Evolutionary conservation across 2,113 vertebrate genomes (phyloP).

Genomic region (Falco punctatus): DNA sequence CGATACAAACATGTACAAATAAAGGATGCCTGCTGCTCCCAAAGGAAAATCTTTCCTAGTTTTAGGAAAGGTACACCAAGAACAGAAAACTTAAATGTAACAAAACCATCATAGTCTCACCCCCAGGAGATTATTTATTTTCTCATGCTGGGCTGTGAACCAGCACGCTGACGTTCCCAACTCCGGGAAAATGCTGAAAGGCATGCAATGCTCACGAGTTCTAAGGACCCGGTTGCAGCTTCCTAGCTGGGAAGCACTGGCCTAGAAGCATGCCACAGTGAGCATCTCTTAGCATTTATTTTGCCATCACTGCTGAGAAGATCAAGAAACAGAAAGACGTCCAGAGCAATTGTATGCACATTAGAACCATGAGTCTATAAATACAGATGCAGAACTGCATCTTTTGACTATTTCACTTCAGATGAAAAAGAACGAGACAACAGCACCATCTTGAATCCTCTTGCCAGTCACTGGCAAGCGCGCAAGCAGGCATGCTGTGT

Average conservation of each 20-base stretch:
- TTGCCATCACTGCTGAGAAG: not conserved
- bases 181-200: not conserved
- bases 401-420: not conserved
- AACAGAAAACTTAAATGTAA: not conserved
- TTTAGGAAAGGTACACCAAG: not conserved
- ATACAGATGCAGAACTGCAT: not conserved
- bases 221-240: not conserved
- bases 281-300: not conserved
- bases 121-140: not conserved
- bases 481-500: not conserved
- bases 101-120: not conserved
- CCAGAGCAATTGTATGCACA: not conserved
- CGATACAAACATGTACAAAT: not conserved
- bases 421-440: not conserved
- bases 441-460: not conserved
- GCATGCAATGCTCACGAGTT: accelerated
- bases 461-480: not conserved
- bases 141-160: not conserved
- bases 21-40: not conserved
- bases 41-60: not conserved
- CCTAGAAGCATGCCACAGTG: not conserved
- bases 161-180: not conserved
- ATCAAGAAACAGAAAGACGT: not conserved
- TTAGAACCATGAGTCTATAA: not conserved
- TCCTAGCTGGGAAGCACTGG: not conserved